A percentile compares a stretch with the other conserved stretches of the same genome.
Evolutionary conservation across 2,888 invertebrate species (phyloP).

Genomic region (Dynastes grantii): DNA sequence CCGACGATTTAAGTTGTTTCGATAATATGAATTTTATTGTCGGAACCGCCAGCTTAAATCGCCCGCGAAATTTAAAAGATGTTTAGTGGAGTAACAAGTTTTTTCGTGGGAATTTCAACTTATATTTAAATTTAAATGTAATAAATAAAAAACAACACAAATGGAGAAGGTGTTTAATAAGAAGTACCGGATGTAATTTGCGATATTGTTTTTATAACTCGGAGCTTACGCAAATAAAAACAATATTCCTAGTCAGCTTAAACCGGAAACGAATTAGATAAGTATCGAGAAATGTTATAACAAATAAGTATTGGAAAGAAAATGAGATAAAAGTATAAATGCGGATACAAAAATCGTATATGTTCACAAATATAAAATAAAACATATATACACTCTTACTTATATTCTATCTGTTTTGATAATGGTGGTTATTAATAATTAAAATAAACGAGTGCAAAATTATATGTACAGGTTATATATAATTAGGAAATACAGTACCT

Average conservation of each 20-base stretch:
- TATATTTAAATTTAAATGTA: neutral
- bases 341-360: constrained; percentile 49
- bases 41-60: neutral
- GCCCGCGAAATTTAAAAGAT: neutral
- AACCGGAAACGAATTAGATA: too few relatives aligned
- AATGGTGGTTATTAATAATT: constrained; percentile 64
- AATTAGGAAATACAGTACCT: constrained; percentile 73
- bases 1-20: neutral
- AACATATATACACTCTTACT: constrained; percentile 66
- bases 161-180: constrained; percentile 13
- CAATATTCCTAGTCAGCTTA: too few relatives aligned
- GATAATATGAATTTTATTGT: too few relatives aligned
- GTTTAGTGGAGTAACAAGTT: too few relatives aligned
- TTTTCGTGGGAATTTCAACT: neutral
- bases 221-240: neutral
- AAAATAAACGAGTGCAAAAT: constrained; percentile 70
- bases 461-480: constrained; percentile 72
- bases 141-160: constrained; percentile 6
- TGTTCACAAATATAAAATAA: constrained; percentile 46
- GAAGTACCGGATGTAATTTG: neutral
- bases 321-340: constrained; percentile 29
- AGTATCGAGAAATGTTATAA: neutral
- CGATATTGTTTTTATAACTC: neutral
- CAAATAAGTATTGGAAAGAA: neutral
- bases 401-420: constrained; percentile 69